Conservation (phyloP, 2,888 invertebrate genomes). For the Malthinus seriepunctatus region DNA sequence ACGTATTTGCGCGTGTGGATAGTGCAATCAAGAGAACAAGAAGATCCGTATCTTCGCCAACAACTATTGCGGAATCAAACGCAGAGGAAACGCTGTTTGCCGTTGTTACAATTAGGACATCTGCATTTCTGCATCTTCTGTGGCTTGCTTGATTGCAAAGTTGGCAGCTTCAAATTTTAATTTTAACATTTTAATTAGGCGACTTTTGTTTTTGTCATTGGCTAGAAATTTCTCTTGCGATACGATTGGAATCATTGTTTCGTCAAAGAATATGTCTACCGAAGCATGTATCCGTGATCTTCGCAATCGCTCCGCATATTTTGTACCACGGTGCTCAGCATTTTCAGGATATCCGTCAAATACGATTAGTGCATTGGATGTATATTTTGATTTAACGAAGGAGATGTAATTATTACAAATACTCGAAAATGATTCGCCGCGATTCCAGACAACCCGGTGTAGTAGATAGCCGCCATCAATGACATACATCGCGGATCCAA, state of each 20-base stretch:
- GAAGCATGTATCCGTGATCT: conserved; percentile 8
- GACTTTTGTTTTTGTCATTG: conserved; percentile 31
- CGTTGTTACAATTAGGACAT: conserved; percentile 30
- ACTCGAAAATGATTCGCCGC: not conserved
- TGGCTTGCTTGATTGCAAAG: conserved; percentile 31
- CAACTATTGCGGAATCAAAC: conserved; percentile 13
- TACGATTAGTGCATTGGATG: not conserved
- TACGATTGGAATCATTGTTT: conserved; percentile 29
- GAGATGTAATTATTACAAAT: not conserved
- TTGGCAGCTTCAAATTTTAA: conserved; percentile 22
- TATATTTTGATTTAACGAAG: not conserved
- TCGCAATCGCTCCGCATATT: not conserved
- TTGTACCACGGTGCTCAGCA: not conserved
- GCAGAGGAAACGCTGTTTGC: conserved; percentile 19
- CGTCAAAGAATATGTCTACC: conserved; percentile 24
- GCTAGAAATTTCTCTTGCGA: conserved; percentile 34
- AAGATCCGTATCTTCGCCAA: too few relatives aligned
- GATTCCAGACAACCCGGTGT: conserved; percentile 3
- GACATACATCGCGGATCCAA: conserved; percentile 5
- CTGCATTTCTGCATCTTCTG: conserved; percentile 37
- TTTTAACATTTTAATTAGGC: conserved; percentile 33
- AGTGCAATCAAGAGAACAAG: too few relatives aligned
- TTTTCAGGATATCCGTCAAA: conserved; percentile 1
- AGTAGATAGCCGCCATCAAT: conserved; percentile 7
- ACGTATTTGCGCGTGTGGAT: too few relatives aligned